phyloP scores from a whole-genome alignment of 2,797 vertebrate genomes.

The Psittacula echo region DNA sequence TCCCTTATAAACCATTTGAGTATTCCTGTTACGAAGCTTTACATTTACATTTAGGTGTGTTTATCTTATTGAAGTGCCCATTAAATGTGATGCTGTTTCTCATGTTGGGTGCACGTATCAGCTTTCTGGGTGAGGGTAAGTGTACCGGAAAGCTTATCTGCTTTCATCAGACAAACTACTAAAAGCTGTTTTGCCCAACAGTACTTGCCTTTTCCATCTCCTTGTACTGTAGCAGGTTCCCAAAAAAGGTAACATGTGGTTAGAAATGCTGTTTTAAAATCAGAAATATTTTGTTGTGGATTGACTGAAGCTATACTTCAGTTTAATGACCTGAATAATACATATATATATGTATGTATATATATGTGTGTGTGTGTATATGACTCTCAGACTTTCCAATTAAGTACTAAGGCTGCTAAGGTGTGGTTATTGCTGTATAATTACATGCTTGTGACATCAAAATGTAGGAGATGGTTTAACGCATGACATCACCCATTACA shows the following conservation, averaged over 20 bases:
- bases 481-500: neutral
- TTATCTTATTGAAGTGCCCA: neutral
- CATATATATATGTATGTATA: neutral
- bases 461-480: neutral
- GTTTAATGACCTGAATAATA: neutral
- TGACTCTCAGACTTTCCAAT: neutral
- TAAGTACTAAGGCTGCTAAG: neutral
- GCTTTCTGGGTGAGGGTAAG: neutral
- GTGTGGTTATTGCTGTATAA: neutral
- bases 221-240: neutral
- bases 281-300: neutral
- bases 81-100: neutral
- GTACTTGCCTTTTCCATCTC: neutral
- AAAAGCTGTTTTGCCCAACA: neutral
- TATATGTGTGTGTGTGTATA: neutral
- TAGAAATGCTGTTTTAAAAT: neutral
- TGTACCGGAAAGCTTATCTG: neutral
- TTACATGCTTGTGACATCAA: conserved; percentile 20
- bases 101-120: neutral
- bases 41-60: neutral
- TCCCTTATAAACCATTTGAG: neutral
- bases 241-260: neutral
- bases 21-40: neutral
- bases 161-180: neutral
- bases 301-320: neutral